These are phyloP conservation scores for Rhyacophila evoluta DNA, from an alignment of 2,888 invertebrate species.

Conservation along the genomic window DNA sequence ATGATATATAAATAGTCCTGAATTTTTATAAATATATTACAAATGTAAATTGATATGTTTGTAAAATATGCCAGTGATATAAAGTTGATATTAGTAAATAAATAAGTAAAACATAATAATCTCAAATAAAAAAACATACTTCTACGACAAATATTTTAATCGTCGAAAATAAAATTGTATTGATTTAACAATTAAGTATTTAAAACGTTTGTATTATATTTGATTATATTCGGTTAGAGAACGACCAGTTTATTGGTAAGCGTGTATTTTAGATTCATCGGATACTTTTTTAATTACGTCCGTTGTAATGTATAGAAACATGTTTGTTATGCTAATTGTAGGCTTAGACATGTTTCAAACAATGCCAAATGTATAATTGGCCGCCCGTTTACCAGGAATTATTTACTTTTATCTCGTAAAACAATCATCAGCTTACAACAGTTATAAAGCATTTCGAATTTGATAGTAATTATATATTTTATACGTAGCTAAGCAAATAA, in stretches of 20 bases:
- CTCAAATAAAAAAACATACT: too few relatives aligned
- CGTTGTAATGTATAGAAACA: conserved; percentile 1
- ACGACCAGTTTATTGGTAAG: background rate
- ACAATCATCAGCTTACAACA: background rate
- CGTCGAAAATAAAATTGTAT: too few relatives aligned
- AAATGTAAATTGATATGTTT: too few relatives aligned
- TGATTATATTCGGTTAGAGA: too few relatives aligned
- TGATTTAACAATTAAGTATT: too few relatives aligned
- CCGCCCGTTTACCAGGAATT: background rate
- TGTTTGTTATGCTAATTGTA: conserved; percentile 22
- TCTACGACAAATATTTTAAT: too few relatives aligned
- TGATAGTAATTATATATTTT: background rate
- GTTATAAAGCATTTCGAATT: background rate
- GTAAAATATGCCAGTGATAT: too few relatives aligned
- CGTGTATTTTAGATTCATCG: background rate
- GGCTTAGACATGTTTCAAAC: conserved; percentile 4
- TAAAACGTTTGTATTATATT: too few relatives aligned
- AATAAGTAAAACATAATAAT: too few relatives aligned
- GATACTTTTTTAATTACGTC: conserved; percentile 1
- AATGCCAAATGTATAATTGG: conserved; percentile 23
- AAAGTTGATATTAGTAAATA: too few relatives aligned
- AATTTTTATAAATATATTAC: too few relatives aligned
- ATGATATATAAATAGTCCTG: too few relatives aligned
- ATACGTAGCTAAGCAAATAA: background rate
- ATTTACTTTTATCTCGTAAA: conserved; percentile 1